Evolutionary conservation across 2,113 vertebrate species (phyloP), one percentile per base, ranked within the genome.

Genomic region (Platysternon megacephalum): DNA sequence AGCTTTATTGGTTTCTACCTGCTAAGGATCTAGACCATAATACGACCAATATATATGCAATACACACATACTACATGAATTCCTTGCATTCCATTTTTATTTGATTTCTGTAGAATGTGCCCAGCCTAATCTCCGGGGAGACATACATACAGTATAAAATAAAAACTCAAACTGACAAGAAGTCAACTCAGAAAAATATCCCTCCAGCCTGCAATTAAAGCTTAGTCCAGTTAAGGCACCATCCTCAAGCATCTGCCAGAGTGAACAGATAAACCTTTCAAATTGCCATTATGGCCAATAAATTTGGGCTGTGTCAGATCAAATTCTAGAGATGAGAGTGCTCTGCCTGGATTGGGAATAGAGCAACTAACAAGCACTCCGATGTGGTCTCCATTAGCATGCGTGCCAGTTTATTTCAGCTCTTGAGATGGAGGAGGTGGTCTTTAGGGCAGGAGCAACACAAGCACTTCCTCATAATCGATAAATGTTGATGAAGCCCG

Each of bases 91-190:
- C 52, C 76, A 35, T 24, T 8, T 56, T 87, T 35, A 48, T 51
- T 52, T n/a, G 48, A 49, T 46, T 26, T 46, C n/a, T 91, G 88
- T 46, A 65, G 86, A 82, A 61, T 3, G 4, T 49, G 14, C 5
- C 39, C 4, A 5, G 8, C 87, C 26, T 4, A 35, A 42, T 52
- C 55, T 56, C 84, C 80, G 65, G 19, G 65, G 46, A 29, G 46
- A 84, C 82, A 0, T 2, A n/a, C 35, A 58, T 44, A 28, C n/a
- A 22, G 53, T 16, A 11, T 2, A 78, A 76, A 29, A 55, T 42
- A 55, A 82, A 86, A 56, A 82, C 6, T 53, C 65, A 29, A 78
- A 3, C 16, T 32, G 29, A 46, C 39, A 93, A 44, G 78, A 68
- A 88, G 7, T 6, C 28, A 3, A 83, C 56, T 32, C 76, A 52